Base-by-base conservation (phyloP, 2,888 invertebrate species). In the Ectobius pallidus region DNA sequence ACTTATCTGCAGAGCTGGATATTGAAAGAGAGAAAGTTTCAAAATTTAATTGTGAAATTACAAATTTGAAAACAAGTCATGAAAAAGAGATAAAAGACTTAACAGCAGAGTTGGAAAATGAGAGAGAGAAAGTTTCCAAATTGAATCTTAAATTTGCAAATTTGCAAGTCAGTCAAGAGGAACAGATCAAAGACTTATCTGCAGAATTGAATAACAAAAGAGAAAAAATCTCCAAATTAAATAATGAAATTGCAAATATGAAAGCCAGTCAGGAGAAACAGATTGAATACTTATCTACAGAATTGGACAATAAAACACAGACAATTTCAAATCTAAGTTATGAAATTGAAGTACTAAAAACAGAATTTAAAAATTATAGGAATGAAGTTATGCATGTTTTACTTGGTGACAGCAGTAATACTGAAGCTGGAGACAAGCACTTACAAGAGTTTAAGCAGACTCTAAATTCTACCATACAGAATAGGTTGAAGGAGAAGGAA, bases 231-330 rank as follows among this genome's bases (percentile, higher is more conserved):
- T 42, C 22, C 4, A 62, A 62, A 3, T n/a, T 34, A 22, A 32
- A 62, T 62, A 20, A 18, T 62, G 62, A 62, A 30, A 34, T 72
- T 18, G 20, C 30, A 7, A 27, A 18, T 67, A 30, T 63, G 16
- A 72, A 67, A 16, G 22, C 32, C n/a, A 67, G 20, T n/a, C 63
- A 39, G 4, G 67, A 67, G 27, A 67, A 27, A 18, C n/a, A 67
- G 20, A 44, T 72, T 7, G 32, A 27, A 30, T 16, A 16, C n/a
- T 32, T 71, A 2, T 34, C 42, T 14, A 4, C 42, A 27, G 65
- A 71, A 34, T 18, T 68, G n/a, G 30, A 30, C 14, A 42, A 22
- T 42, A 20, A 42, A 42, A 42, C 22, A 42, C 22, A 42, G 16
- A 18, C 18, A 20, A 25, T 42, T 2, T 42, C n/a, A n/a, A 6